Evolutionary conservation across 2,113 vertebrate species (phyloP).

Genomic region (Silurus meridionalis): DNA sequence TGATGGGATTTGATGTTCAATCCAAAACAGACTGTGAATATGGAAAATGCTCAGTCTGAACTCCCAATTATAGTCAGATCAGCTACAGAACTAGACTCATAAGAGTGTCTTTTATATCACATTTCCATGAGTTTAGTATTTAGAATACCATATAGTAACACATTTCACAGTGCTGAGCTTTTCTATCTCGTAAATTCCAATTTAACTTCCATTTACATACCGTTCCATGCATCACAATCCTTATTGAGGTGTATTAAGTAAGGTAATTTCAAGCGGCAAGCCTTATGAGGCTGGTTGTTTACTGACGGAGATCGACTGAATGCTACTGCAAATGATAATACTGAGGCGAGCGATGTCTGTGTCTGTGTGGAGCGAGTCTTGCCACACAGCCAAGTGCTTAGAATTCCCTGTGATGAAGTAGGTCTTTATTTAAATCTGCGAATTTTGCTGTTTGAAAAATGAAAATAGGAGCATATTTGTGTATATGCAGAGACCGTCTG

Average conservation of each 20-base stretch:
- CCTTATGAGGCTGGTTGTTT: background rate
- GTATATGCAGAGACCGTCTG: background rate
- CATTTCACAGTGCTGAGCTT: background rate
- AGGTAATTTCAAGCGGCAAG: background rate
- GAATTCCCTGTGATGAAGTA: background rate
- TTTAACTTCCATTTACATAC: background rate
- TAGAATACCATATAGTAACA: background rate
- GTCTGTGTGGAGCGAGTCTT: background rate
- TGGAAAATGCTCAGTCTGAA: background rate
- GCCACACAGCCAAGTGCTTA: background rate
- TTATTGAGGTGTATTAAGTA: background rate
- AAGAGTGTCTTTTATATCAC: background rate
- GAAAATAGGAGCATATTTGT: background rate
- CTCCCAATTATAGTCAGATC: background rate
- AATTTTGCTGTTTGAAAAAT: background rate
- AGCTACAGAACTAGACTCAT: background rate
- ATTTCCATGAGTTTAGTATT: background rate
- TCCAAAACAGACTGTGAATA: background rate
- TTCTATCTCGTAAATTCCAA: background rate
- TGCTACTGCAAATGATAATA: background rate
- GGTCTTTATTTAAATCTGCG: background rate
- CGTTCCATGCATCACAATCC: background rate
- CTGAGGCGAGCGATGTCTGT: background rate
- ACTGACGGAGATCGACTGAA: background rate
- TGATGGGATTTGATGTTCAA: background rate